Evolutionary conservation across 2,113 vertebrate genomes (phyloP), one percentile per base, ranked within the genome.

Genomic region (Podarcis muralis): DNA sequence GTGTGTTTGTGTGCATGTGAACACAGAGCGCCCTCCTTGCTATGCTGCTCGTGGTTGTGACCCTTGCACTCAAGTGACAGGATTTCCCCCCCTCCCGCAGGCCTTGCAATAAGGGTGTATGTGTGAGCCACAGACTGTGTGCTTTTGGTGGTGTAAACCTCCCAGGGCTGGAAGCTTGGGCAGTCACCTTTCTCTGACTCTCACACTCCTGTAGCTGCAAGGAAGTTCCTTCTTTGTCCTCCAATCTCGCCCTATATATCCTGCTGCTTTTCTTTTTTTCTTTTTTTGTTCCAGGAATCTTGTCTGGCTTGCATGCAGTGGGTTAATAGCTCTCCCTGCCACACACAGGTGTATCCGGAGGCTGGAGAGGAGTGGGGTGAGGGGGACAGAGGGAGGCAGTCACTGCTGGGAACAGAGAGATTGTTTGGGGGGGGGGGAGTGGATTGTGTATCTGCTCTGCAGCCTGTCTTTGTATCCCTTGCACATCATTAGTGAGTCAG

Each of bases 401-500:
- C 9, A 85, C 78, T 20, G 62, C 75, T 18, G 1, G 30, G 27
- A 82, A 88, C 59, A 37, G 23, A 57, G 81, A 79, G 35, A 65
- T 22, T 59, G 62, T 79, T 43, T 2, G 13, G 23, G 40, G 18
- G 37, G 81, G 27, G 43, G 5, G 65, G 75, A 16, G 32, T 48
- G 69, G 57, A 43, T 71, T 83, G 81, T 88, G 87, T 88, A 66
- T 79, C 74, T 84, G 82, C 62, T 89, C 78, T 78, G 40, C 74
- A 22, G 15, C 5, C 48, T 8, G 37, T 82, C 80, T 9, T 69
- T 71, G 1, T 0, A 27, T 22, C 72, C 72, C 32, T 23, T 87
- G 85, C 81, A 72, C 89, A 83, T 87, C 85, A 48, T 83, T 59
- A 74, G 85, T 84, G 81, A 87, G 75, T 82, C 81, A 79, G 71